Base-by-base conservation (phyloP, 2,113 vertebrate species). In the Salvelinus namaycush region DNA sequence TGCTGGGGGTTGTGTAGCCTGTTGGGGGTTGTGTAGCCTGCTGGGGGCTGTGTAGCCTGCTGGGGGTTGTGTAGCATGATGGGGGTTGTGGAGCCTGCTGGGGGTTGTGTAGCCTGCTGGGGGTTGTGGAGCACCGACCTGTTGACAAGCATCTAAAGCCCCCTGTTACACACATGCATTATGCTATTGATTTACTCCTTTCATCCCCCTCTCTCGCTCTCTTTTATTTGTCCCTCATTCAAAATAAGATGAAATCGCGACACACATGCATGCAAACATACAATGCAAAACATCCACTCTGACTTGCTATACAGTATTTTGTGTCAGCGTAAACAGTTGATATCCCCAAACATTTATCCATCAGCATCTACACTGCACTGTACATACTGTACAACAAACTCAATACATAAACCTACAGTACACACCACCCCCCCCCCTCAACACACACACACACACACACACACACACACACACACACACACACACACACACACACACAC, bases 141-240 rank as follows among this genome's bases (percentile, higher is more conserved):
- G 87, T 76, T 86, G 82, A 88, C 83, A 86, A 70, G 84, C 86
- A 57, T 71, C 77, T 76, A 64, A 79, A 77, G 81, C 70, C 76
- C 62, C 59, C 9, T 51, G 76, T 76, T 67, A 81, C 68, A 26
- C 74, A 65, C 44, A 22, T 48, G 70, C 77, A 75, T 29, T 13
- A 26, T 48, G 9, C 68, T 84, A 88, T 90, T 65, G 89, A 91
- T 44, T 44, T 44, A 44, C 39, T 11, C 39, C 39, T 44, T 44
- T 44, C 34, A 39, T 88, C 85, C 12, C 66, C 29, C 57, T 44
- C 39, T 76, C 1, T 78, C 31, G 1, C 34, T 26, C 59, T 73
- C 74, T 26, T 76, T 77, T 29, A 74, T 81, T 70, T 76, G 76
- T 75, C 83, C 59, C 29, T 75, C 73, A 18, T 60, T 76, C 77